These are phyloP conservation scores for Poecilia velifera DNA, from an alignment of 2,797 vertebrate genomes.

Conservation along the genomic window DNA sequence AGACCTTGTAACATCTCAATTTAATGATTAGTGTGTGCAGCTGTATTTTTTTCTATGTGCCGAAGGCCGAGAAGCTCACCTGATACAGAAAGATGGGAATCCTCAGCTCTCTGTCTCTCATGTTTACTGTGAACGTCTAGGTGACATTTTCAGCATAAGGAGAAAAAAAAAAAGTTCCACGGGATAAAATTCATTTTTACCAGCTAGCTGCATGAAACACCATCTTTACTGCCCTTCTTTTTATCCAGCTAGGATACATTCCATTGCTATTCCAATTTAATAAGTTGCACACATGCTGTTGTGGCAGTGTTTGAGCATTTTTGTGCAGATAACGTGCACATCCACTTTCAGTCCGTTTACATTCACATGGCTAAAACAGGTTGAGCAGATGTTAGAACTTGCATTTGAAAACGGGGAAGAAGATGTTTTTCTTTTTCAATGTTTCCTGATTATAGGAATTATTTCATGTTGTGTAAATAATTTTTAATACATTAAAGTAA, in stretches of 20 bases:
- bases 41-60: not conserved
- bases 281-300: not conserved
- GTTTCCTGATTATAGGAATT: not conserved
- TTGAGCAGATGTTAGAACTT: not conserved
- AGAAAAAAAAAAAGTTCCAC: not conserved
- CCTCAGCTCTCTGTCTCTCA: not conserved
- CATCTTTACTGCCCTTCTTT: too few relatives aligned
- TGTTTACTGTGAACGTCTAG: not conserved
- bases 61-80: not conserved
- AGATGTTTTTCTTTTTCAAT: not conserved
- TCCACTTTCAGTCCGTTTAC: not conserved
- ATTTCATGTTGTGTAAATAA: not conserved
- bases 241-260: not conserved
- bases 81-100: not conserved
- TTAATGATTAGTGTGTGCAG: not conserved
- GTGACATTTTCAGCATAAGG: not conserved
- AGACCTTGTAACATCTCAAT: not conserved
- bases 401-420: not conserved
- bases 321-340: not conserved
- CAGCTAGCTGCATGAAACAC: not conserved
- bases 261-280: not conserved
- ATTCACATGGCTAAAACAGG: not conserved
- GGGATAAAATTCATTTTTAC: not conserved
- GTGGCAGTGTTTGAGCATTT: not conserved
- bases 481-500: not conserved